Evolutionary conservation across 2,797 vertebrate genomes (phyloP), one percentile per base, ranked within the genome.

Genomic region (Eupleurogrammus muticus): DNA sequence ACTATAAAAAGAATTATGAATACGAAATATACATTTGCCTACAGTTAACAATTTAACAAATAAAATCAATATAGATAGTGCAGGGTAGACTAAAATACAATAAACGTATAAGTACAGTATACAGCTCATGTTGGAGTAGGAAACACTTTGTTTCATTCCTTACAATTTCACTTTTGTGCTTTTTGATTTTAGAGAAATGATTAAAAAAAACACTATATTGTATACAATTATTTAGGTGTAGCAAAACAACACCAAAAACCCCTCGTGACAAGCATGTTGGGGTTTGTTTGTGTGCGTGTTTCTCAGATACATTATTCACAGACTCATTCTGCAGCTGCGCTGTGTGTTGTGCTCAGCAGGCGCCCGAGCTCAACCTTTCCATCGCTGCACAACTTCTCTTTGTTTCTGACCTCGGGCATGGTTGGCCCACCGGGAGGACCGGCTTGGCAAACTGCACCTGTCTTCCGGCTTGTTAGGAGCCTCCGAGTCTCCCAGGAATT

Each of bases 401-500:
- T 68, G 55, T 77, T 74, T 84, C 48, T 81, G 80, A 84, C 76
- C 82, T 73, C 48, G 44, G 79, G 75, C 40, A 0, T 34, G 6
- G 10, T 24, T 50, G 60, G 77, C 64, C 85, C 52, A 34, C 66
- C 58, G 79, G 78, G 83, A 83, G 59, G 72, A 56, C 28, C 32
- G 28, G 55, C 24, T 50, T 59, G 62, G 42, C 54, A 32, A 20
- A 34, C 64, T 66, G 54, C 60, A 75, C 50, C 38, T 51, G 79
- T 21, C 68, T 85, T 68, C 83, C 58, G 85, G 72, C 79, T 81
- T 65, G 58, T 80, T 87, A 76, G 34, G 5, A 77, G 61, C 34
- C 66, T 49, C 20, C 7, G 20, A 7, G 54, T 83, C 84, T 85
- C 84, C 19, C 42, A 64, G 76, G 79, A 74, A 44, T 82, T 69